Evolutionary conservation across 2,113 vertebrate species (phyloP).

Genomic region (Lichenostomus cassidix): DNA sequence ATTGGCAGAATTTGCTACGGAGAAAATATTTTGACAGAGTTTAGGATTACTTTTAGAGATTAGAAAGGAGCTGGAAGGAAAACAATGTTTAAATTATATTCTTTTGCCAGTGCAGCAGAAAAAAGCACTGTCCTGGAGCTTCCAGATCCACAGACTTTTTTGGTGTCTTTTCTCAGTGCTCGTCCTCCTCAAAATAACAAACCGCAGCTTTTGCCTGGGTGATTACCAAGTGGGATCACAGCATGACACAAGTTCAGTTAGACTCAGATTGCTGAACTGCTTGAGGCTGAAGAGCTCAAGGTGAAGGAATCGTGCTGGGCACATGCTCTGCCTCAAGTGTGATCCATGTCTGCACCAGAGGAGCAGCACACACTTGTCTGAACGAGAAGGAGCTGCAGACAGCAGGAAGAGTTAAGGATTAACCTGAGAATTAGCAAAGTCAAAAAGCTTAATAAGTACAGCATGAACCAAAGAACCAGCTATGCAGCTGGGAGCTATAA

Average conservation of each 20-base stretch:
- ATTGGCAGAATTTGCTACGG: conserved; percentile 31
- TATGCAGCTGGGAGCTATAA: background rate
- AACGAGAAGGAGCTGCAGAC: background rate
- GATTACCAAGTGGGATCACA: background rate
- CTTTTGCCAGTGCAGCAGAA: conserved; percentile 3
- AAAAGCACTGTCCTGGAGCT: background rate
- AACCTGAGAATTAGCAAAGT: background rate
- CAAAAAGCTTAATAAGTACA: background rate
- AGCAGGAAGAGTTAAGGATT: background rate
- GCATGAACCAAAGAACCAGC: background rate
- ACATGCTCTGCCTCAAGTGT: background rate
- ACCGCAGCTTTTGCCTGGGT: background rate
- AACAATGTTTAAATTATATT: background rate
- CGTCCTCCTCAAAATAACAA: background rate
- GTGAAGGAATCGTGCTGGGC: background rate
- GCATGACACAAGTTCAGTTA: background rate
- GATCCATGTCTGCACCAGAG: background rate
- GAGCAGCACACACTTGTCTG: background rate
- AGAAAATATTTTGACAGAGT: conserved; percentile 61
- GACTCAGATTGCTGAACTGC: background rate
- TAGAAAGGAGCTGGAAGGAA: conserved; percentile 37
- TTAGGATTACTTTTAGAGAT: conserved; percentile 21
- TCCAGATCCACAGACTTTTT: background rate
- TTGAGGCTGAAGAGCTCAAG: background rate
- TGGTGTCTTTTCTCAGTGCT: background rate